Conservation (phyloP, 2,888 invertebrate species). For the Drosophila cognata region DNA sequence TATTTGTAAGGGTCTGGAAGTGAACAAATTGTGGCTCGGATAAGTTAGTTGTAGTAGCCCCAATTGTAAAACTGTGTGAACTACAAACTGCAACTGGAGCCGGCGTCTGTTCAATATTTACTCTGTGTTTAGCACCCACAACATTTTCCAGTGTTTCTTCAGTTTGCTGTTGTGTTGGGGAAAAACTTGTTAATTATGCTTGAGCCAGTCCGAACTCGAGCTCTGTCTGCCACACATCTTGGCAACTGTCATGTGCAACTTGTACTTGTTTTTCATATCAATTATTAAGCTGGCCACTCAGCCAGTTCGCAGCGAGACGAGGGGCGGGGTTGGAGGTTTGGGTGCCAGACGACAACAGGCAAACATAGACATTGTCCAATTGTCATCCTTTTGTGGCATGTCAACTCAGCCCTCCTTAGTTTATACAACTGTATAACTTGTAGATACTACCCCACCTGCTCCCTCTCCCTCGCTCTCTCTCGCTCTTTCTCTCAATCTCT, state of each 20-base stretch:
- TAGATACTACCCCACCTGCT: conserved; percentile 41
- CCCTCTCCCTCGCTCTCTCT: background rate
- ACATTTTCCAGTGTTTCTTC: conserved; percentile 56
- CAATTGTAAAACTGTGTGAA: conserved; percentile 57
- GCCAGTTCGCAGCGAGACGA: conserved; percentile 1
- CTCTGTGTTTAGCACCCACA: conserved; percentile 54
- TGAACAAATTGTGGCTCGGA: conserved; percentile 8
- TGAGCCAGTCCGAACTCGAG: conserved; percentile 26
- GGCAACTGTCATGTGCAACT: conserved; percentile 68
- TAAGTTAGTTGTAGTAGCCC: conserved; percentile 7
- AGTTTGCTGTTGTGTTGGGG: conserved; percentile 24
- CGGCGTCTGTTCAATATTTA: conserved; percentile 62
- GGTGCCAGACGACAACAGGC: conserved; percentile 70
- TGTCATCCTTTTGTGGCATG: conserved; percentile 76
- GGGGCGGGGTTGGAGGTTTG: conserved; percentile 4
- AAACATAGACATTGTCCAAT: conserved; percentile 75
- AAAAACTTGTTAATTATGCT: conserved; percentile 76
- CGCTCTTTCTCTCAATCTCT: background rate
- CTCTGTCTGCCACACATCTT: conserved; percentile 41
- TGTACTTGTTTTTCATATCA: conserved; percentile 76
- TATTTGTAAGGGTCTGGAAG: conserved; percentile 10
- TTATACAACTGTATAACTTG: conserved; percentile 78
- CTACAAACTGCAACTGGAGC: conserved; percentile 69
- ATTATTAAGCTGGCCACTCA: conserved; percentile 74
- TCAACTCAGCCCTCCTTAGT: conserved; percentile 65